phyloP scores from a whole-genome alignment of 2,888 invertebrate species.

The Willowsia nigromaculata region DNA sequence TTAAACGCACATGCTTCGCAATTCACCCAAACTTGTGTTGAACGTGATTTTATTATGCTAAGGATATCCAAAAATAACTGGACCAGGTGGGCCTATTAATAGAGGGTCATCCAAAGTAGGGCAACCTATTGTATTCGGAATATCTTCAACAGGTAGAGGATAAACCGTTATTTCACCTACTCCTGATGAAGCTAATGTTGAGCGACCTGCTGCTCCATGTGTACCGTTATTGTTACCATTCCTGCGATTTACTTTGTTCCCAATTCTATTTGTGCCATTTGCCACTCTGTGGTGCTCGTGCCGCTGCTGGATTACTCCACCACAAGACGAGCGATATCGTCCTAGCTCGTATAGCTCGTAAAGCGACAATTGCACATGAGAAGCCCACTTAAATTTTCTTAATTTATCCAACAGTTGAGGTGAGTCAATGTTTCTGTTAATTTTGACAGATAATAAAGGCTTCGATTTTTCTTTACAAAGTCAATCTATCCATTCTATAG shows the following conservation, averaged over 20 bases:
- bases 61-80: conserved; percentile 67
- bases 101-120: conserved; percentile 53
- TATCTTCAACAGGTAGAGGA: conserved; percentile 56
- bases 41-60: not conserved
- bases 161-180: conserved; percentile 60
- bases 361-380: conserved; percentile 24
- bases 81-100: conserved; percentile 49
- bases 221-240: conserved; percentile 55
- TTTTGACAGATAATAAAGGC: not conserved
- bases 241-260: not conserved
- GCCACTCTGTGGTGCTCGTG: not conserved
- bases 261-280: conserved; percentile 29
- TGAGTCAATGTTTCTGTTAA: conserved; percentile 28
- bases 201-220: not conserved
- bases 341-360: conserved; percentile 54
- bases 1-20: no score
- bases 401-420: conserved; percentile 39
- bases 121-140: conserved; percentile 59
- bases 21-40: not conserved
- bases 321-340: conserved; percentile 57
- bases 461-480: not conserved
- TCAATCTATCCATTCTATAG: not conserved
- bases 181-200: no score
- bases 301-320: not conserved
- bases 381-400: conserved; percentile 54